Conservation (phyloP, 1,140 invertebrate genomes). For the Drosophila ambigua region DNA sequence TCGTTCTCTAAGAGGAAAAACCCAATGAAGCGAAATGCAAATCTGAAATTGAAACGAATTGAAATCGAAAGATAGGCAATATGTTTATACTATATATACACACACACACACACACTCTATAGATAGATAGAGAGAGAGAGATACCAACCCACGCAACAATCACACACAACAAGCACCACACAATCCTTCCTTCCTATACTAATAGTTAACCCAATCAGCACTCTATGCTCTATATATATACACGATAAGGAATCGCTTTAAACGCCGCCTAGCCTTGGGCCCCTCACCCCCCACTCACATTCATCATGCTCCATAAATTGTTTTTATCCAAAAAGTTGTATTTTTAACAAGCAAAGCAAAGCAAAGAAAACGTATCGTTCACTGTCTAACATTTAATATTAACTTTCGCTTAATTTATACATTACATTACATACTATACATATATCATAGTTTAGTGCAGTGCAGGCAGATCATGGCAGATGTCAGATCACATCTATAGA, state of each 20-base stretch:
- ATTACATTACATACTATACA: slow-evolving; percentile 20
- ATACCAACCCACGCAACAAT: slow-evolving; percentile 32
- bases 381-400: slow-evolving; percentile 50
- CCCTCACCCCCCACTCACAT: slow-evolving; percentile 39
- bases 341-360: slow-evolving; percentile 34
- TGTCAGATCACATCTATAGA: background rate
- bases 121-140: background rate
- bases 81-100: slow-evolving; percentile 27
- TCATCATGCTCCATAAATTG: slow-evolving; percentile 28
- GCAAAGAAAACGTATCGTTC: background rate
- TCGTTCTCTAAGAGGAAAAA: slow-evolving; percentile 73
- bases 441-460: slow-evolving; percentile 56
- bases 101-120: slow-evolving; percentile 2
- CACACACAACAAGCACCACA: slow-evolving; percentile 45
- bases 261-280: slow-evolving; percentile 68
- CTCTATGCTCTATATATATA: slow-evolving; percentile 19
- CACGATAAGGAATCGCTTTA: slow-evolving; percentile 50
- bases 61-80: slow-evolving; percentile 51
- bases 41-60: slow-evolving; percentile 24
- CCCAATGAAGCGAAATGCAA: slow-evolving; percentile 20
- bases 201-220: slow-evolving; percentile 31
- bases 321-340: slow-evolving; percentile 35
- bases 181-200: slow-evolving; percentile 37
- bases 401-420: slow-evolving; percentile 59
- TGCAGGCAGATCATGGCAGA: slow-evolving; percentile 7